These are phyloP conservation scores for Typhlichthys eigenmanni DNA, from an alignment of 2,797 vertebrate species.

Conservation along the genomic window DNA sequence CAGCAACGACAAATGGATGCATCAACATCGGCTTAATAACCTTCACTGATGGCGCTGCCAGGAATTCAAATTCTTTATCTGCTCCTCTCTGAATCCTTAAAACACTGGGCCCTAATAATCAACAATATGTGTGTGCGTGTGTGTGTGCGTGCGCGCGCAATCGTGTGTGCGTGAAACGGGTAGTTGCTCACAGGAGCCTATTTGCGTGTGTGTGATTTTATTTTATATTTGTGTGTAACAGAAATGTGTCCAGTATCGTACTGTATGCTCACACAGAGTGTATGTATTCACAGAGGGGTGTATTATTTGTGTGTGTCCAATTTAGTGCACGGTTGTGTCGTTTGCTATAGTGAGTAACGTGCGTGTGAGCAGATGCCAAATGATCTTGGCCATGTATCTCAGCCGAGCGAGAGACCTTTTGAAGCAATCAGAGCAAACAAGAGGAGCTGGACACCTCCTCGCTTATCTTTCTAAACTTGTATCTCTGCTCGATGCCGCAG, in stretches of 20 bases:
- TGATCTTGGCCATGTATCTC: slow-evolving; percentile 42
- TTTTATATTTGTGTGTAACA: slow-evolving; percentile 1
- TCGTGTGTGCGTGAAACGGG: background rate
- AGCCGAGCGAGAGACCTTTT: slow-evolving; percentile 64
- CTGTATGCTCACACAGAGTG: background rate
- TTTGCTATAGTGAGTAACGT: too few species aligned
- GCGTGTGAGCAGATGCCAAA: slow-evolving; percentile 41
- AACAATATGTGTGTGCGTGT: slow-evolving; percentile 42
- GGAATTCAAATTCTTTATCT: slow-evolving; percentile 77
- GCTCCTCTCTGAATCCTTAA: slow-evolving; percentile 63
- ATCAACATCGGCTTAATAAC: slow-evolving; percentile 82
- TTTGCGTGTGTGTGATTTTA: background rate
- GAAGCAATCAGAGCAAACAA: slow-evolving; percentile 69
- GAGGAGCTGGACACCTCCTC: slow-evolving; percentile 53
- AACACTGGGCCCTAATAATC: slow-evolving; percentile 66
- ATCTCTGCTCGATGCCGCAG: slow-evolving; percentile 40
- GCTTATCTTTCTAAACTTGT: slow-evolving; percentile 48
- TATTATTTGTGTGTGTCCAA: slow-evolving; percentile 8
- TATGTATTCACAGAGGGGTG: background rate
- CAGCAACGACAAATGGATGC: slow-evolving; percentile 78
- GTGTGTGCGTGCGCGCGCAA: slow-evolving; percentile 7
- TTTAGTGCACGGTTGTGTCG: background rate
- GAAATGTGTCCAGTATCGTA: background rate
- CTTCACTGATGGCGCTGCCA: slow-evolving; percentile 81
- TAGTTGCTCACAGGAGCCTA: too few species aligned